A percentile compares a stretch with the other conserved stretches of the same genome.
Conservation (phyloP, 1,140 invertebrate species). For the Sitophilus oryzae region DNA sequence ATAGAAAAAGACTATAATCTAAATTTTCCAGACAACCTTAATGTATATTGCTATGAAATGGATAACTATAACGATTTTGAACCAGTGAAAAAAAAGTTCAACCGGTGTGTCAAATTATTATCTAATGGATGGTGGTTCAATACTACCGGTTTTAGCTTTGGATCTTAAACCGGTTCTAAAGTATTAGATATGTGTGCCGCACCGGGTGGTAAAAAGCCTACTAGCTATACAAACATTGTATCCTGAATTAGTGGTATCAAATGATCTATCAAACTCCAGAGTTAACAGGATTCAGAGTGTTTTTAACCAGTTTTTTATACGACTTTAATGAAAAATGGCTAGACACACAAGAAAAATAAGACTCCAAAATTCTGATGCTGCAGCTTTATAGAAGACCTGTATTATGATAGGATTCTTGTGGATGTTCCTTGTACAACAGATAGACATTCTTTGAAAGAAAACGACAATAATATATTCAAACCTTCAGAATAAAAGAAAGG, state of each 20-base stretch:
- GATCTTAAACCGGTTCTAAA: slow-evolving; percentile 69
- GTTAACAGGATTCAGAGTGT: slow-evolving; percentile 57
- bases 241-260: slow-evolving; percentile 68
- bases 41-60: slow-evolving; percentile 70
- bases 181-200: slow-evolving; percentile 94
- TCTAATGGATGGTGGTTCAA: slow-evolving; percentile 82
- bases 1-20: slow-evolving; percentile 57
- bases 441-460: slow-evolving; percentile 68
- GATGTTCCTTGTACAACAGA: slow-evolving; percentile 98
- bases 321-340: slow-evolving; percentile 46
- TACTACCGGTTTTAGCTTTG: slow-evolving; percentile 85
- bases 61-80: slow-evolving; percentile 66
- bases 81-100: slow-evolving; percentile 56
- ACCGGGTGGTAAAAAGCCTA: slow-evolving; percentile 93
- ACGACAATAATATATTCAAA: slow-evolving; percentile 91
- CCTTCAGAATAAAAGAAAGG: slow-evolving; percentile 72
- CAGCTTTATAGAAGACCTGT: slow-evolving; percentile 34
- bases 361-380: slow-evolving; percentile 44
- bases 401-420: slow-evolving; percentile 40
- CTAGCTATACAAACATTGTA: slow-evolving; percentile 80
- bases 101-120: slow-evolving; percentile 63
- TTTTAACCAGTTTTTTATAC: slow-evolving; percentile 60
- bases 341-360: slow-evolving; percentile 28
- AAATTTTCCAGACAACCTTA: slow-evolving; percentile 67
- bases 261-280: slow-evolving; percentile 67